Evolutionary conservation across 30 jellyfish, hydroid and myxozoan genomes (phyloP).

Genomic region (Phacellophora camtschatica): DNA sequence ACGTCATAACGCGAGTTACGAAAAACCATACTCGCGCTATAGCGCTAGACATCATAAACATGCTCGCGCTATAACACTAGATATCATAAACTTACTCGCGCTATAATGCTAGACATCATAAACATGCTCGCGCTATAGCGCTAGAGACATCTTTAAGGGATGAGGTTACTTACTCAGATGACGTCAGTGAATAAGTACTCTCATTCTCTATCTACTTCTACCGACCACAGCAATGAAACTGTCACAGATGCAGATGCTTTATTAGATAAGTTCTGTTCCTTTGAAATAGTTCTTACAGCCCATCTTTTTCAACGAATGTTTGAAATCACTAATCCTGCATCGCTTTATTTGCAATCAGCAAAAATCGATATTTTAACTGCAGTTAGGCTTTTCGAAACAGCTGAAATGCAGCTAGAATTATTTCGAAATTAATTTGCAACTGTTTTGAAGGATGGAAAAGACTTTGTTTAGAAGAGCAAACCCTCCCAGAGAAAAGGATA

Average conservation of each 20-base stretch:
- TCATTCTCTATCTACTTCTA: no score
- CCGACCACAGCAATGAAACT: constrained; percentile 10
- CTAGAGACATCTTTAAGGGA: no score
- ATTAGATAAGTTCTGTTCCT: neutral
- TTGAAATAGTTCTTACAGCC: constrained; percentile 9
- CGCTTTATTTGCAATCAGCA: constrained; percentile 36
- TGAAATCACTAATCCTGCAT: constrained; percentile 43
- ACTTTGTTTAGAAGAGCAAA: constrained; percentile 2
- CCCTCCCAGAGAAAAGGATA: neutral
- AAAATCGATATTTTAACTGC: constrained; percentile 39
- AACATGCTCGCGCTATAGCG: no score
- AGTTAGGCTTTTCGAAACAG: constrained; percentile 28
- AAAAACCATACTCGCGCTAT: no score
- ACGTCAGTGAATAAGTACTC: no score
- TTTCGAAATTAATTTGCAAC: neutral
- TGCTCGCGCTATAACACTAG: no score
- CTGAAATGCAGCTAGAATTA: neutral
- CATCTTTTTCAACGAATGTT: constrained; percentile 18
- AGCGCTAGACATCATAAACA: no score
- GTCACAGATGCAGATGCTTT: constrained; percentile 31
- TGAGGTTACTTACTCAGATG: no score
- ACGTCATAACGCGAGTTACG: no score
- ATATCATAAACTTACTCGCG: no score
- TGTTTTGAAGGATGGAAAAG: neutral
- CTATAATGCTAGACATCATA: no score